Base-by-base conservation (phyloP, 2,888 invertebrate species). In the Prionchulus punctatus region DNA sequence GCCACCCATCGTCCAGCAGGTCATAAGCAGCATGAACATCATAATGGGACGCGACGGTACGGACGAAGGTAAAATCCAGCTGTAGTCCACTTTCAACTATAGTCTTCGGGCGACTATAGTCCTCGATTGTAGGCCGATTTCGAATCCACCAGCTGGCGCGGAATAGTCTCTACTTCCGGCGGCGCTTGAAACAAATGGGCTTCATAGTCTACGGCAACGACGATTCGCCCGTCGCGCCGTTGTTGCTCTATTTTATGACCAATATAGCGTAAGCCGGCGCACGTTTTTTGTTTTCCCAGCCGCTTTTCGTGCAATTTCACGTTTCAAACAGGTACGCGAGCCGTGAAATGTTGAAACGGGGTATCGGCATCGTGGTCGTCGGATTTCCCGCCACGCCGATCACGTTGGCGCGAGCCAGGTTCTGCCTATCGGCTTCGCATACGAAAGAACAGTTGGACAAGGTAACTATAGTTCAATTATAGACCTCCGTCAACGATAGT, bases 341-440 rank as follows among this genome's bases (percentile, higher is more conserved):
- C 60, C 81, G 94, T 68, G 82, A 82, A 58, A 79, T 92, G 64
- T 81, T 85, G 55, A 79, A 80, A 66, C 79, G 82, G 62, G 83
- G 86, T 63, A 80, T 98, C 60, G 96, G 92, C 56, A 82, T 84
- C 21, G 94, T 96, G 7, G 92, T 94, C 58, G 96, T 94, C 56
- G 94, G 94, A 61, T 96, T 91, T 75, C 96, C 98, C 56, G 96
- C 96, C 57, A 94, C 96, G 53, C 88, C 92, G 49, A 80, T 98
- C 62, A 83, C 85, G 78, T 84, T 85, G 75, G 86, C 88, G 31
- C 80, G 96, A 67, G 74, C 74, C 1, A 78, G 90, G 66, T 88
- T 92, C 74, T 96, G 94, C 71, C 75, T 96, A 60, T 92, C 91
- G 53, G 91, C 92, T 55, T 84, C 87, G 27, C 94, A 92, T 74